These are phyloP conservation scores for Phrynocephalus forsythii DNA, from an alignment of 2,797 vertebrate genomes.

Conservation along the genomic window DNA sequence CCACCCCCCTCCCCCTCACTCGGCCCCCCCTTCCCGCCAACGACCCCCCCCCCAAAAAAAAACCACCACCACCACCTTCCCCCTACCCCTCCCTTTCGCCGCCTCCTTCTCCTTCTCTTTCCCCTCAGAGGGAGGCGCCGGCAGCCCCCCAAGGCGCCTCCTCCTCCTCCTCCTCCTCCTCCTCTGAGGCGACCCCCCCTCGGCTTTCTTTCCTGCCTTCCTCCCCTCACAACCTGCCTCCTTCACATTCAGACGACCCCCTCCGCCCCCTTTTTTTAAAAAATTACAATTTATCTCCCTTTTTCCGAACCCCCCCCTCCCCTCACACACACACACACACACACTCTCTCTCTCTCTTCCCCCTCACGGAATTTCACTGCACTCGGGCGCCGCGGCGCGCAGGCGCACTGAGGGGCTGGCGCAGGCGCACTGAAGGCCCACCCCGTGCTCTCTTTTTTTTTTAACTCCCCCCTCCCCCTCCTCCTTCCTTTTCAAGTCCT, in stretches of 20 bases:
- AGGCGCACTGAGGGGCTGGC: conserved; percentile 44
- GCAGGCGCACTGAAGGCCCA: background rate
- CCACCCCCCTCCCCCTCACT: background rate
- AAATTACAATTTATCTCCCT: no score
- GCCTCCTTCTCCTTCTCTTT: background rate
- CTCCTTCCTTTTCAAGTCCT: no score
- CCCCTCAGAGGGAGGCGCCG: background rate
- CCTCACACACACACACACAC: background rate
- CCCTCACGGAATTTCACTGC: conserved; percentile 71
- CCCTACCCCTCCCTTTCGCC: background rate
- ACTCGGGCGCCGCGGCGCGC: conserved; percentile 60
- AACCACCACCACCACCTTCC: no score
- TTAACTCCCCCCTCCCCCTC: background rate
- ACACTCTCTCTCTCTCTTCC: conserved; percentile 16
- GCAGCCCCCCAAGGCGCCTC: background rate
- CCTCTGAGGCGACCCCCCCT: background rate
- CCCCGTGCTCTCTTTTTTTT: background rate
- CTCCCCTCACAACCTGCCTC: background rate
- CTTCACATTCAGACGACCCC: background rate
- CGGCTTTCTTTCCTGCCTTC: background rate
- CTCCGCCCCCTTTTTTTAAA: background rate
- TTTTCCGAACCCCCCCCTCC: background rate
- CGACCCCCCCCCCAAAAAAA: background rate
- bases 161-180: background rate
- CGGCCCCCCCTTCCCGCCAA: background rate